Conservation (phyloP, 2,113 vertebrate genomes). For the Gasterosteus aculeatus region DNA sequence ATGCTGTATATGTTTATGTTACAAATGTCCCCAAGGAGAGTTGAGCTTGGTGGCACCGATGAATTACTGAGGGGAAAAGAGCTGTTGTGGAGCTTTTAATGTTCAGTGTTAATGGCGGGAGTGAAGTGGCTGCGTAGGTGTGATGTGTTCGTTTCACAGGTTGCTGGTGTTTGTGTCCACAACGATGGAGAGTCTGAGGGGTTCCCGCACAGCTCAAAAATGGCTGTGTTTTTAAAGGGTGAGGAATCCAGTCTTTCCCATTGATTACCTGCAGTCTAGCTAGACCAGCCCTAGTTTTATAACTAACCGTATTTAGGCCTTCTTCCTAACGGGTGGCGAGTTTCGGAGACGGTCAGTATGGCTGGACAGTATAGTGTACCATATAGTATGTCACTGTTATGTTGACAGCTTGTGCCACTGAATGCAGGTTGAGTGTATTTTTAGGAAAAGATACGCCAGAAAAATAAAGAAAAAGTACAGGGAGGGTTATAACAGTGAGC, state of each 20-base stretch:
- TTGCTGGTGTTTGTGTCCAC: constrained; percentile 46
- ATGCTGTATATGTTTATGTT: constrained; percentile 74
- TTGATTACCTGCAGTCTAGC: not conserved
- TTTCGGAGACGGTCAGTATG: too few species aligned
- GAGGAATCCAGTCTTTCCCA: not conserved
- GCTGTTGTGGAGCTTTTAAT: constrained; percentile 72
- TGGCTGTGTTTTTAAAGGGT: constrained; percentile 10
- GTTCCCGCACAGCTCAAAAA: constrained; percentile 38
- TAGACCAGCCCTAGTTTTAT: not conserved
- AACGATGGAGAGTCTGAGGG: constrained; percentile 19
- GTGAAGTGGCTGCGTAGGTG: constrained; percentile 76
- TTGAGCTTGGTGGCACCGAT: constrained; percentile 70
- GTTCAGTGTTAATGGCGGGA: constrained; percentile 74
- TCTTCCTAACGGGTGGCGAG: too few species aligned
- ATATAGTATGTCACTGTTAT: not conserved
- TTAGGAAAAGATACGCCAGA: not conserved
- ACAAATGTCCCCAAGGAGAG: constrained; percentile 69
- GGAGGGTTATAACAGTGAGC: constrained; percentile 28
- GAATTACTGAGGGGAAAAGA: constrained; percentile 65
- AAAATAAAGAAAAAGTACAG: constrained; percentile 5
- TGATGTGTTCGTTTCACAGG: constrained; percentile 69
- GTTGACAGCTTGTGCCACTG: not conserved
- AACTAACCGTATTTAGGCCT: not conserved
- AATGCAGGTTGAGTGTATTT: constrained; percentile 6
- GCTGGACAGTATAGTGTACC: not conserved